Evolutionary conservation across 2,888 invertebrate species (phyloP).

Genomic region (Lasioglossum calceatum): DNA sequence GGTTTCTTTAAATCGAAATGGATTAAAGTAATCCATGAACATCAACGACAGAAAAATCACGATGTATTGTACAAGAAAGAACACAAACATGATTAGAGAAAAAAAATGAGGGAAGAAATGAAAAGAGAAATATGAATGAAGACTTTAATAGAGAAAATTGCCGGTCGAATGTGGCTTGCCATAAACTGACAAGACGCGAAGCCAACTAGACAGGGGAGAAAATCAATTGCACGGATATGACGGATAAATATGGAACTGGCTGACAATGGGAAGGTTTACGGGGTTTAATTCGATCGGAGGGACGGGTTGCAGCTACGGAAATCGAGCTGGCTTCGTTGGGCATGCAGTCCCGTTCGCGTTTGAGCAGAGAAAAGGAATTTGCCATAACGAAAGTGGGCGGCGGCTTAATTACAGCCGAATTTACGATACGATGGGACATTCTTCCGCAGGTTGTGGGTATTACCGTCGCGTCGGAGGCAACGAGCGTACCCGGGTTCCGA

Average conservation of each 20-base stretch:
- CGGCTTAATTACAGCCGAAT: slow-evolving; percentile 50
- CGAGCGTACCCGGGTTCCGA: not conserved
- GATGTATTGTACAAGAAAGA: not conserved
- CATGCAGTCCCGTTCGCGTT: not conserved
- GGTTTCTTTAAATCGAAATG: no score
- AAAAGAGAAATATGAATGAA: not conserved
- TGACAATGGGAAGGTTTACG: not conserved
- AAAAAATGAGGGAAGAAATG: not conserved
- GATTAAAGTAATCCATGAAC: not conserved
- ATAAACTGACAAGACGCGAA: not conserved
- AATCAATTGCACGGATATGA: not conserved
- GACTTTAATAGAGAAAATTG: not conserved
- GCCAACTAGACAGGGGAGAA: not conserved
- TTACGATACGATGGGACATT: slow-evolving; percentile 42
- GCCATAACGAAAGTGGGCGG: not conserved
- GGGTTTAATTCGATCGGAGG: not conserved
- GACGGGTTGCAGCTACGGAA: not conserved
- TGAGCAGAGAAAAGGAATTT: not conserved
- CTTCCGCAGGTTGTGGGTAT: not conserved
- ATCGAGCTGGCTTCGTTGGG: not conserved
- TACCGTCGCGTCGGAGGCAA: not conserved
- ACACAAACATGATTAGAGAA: not conserved
- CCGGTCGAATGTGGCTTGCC: not conserved
- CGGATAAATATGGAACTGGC: not conserved
- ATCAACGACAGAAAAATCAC: not conserved